These are phyloP conservation scores for Electrophaes corylata DNA, from an alignment of 2,888 invertebrate species.

Conservation along the genomic window DNA sequence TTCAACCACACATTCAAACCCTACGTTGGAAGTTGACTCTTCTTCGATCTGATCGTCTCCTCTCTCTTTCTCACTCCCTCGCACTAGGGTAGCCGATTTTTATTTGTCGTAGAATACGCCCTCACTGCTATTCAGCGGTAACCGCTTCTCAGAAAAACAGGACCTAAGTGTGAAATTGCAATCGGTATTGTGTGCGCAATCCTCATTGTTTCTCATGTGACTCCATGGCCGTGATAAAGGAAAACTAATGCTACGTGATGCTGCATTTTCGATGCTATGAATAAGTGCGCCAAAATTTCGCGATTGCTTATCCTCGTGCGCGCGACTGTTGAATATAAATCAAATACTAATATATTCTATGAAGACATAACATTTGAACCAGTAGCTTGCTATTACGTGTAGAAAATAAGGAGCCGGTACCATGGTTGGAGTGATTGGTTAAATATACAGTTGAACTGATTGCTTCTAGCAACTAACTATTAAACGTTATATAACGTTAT, in stretches of 20 bases:
- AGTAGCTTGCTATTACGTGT: not conserved
- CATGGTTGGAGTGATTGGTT: no score
- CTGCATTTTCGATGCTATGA: constrained; percentile 30
- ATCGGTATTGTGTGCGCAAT: constrained; percentile 21
- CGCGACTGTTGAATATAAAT: constrained; percentile 19
- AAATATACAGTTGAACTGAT: no score
- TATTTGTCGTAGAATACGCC: not conserved
- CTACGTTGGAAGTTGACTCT: no score
- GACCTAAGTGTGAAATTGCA: not conserved
- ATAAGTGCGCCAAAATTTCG: constrained; percentile 34
- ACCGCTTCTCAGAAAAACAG: not conserved
- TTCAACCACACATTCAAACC: no score
- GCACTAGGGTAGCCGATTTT: not conserved
- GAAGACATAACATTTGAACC: constrained; percentile 1
- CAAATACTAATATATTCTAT: not conserved
- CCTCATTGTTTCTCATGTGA: constrained; percentile 32
- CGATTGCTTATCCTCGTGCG: constrained; percentile 27
- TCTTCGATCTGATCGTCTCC: no score
- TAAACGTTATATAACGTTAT: no score
- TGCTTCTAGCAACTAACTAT: no score
- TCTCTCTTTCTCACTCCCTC: no score
- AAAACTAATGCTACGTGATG: constrained; percentile 36
- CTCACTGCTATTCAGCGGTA: not conserved
- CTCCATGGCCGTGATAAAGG: constrained; percentile 38
- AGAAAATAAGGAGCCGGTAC: no score